Conservation (phyloP, 64 coral and sea anemone species). For the Montipora sp. region DNA sequence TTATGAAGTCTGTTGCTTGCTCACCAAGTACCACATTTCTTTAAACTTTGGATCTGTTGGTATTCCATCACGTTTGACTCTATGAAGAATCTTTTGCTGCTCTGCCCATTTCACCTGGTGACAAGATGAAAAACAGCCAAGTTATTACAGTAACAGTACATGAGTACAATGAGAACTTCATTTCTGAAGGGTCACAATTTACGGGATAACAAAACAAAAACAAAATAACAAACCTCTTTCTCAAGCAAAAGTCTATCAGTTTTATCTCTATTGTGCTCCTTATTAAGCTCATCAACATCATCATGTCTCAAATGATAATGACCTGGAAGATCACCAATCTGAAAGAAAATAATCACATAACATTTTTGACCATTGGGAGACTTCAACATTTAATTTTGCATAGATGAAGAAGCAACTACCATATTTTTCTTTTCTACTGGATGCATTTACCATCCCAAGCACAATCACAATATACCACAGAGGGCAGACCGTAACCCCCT, state of each 20-base stretch:
- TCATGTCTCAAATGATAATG: conserved; percentile 96
- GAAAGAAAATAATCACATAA: background rate
- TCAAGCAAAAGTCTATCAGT: conserved; percentile 94
- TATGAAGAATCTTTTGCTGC: conserved; percentile 92
- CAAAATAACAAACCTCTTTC: conserved; percentile 76
- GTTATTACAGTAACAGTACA: too few relatives aligned
- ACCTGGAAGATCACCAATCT: conserved; percentile 94
- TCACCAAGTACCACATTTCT: conserved; percentile 99
- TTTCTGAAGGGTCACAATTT: too few relatives aligned
- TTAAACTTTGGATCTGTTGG: conserved; percentile 93
- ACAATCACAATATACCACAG: too few relatives aligned
- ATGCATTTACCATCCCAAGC: too few relatives aligned
- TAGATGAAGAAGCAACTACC: too few relatives aligned
- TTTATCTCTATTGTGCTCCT: conserved; percentile 88
- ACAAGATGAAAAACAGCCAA: background rate
- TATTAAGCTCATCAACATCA: conserved; percentile 96
- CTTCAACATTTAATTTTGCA: too few relatives aligned
- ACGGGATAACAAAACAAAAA: too few relatives aligned
- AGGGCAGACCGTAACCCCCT: too few relatives aligned
- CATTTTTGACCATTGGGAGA: background rate
- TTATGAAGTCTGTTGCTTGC: background rate
- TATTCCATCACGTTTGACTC: conserved; percentile 91
- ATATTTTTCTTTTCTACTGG: too few relatives aligned
- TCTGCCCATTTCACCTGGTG: conserved; percentile 88
- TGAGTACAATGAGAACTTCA: too few relatives aligned